phyloP scores from a whole-genome alignment of 2,113 vertebrate genomes.

The Alces alces region DNA sequence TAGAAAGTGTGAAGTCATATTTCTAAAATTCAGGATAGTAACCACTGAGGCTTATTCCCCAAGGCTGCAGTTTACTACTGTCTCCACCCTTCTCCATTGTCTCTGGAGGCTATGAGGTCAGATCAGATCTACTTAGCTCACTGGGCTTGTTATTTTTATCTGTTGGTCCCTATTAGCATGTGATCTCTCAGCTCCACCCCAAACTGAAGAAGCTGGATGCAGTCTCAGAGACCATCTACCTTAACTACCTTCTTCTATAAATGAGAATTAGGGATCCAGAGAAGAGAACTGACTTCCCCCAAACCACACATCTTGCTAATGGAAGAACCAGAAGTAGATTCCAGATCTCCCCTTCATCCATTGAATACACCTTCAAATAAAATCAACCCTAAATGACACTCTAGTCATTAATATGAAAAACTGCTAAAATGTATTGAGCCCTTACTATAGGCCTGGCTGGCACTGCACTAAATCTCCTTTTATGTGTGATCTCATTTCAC shows the following conservation, averaged over 20 bases:
- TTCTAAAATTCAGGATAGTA: background rate
- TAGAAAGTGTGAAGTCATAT: background rate
- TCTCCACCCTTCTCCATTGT: background rate
- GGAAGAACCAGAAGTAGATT: background rate
- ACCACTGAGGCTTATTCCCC: background rate
- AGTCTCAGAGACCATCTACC: background rate
- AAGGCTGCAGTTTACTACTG: background rate
- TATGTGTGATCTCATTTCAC: background rate
- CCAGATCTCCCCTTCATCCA: background rate
- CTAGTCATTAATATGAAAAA: background rate
- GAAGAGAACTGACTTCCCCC: background rate
- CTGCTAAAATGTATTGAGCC: background rate
- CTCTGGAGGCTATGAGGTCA: background rate
- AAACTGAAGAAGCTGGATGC: background rate
- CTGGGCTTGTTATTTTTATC: background rate
- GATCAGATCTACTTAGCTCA: background rate
- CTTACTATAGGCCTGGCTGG: background rate
- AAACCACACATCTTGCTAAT: background rate
- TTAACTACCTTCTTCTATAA: background rate
- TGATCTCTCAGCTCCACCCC: background rate
- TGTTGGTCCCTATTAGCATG: background rate
- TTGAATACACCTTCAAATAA: background rate
- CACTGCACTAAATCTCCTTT: background rate
- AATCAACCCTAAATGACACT: background rate
- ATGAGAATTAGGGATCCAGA: background rate